Percentiles rank a stretch among this genome's conserved stretches.
Evolutionary conservation across 2,113 vertebrate genomes (phyloP).

Genomic region (Amia ocellicauda): DNA sequence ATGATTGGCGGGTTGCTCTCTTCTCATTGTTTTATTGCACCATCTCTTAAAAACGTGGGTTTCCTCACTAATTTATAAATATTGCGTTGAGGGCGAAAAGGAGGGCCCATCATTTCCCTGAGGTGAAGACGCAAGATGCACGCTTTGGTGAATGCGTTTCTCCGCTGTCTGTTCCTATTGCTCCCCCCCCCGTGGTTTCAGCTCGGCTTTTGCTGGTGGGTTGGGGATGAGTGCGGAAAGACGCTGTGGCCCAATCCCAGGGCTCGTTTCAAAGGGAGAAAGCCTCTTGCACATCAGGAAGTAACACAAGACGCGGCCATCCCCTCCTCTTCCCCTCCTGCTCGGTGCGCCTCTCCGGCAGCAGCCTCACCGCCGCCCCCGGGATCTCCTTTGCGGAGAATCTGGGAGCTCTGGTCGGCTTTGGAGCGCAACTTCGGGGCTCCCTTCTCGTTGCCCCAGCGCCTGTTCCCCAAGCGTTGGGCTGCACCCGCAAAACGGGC

Average conservation of each 20-base stretch:
- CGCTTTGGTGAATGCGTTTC: conserved; percentile 60
- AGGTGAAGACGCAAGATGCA: conserved; percentile 41
- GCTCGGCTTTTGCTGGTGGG: conserved; percentile 63
- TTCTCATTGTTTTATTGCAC: conserved; percentile 40
- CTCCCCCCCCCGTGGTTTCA: conserved; percentile 65
- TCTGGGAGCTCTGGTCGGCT: conserved; percentile 65
- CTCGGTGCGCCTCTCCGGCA: conserved; percentile 57
- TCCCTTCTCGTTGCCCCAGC: conserved; percentile 47
- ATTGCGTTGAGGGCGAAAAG: not conserved
- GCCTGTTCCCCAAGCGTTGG: conserved; percentile 45
- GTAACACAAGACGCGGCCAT: conserved; percentile 52
- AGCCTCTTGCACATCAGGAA: conserved; percentile 74
- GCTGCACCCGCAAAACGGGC: conserved; percentile 36
- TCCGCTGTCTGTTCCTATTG: conserved; percentile 64
- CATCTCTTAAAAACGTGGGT: conserved; percentile 44
- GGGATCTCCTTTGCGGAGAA: conserved; percentile 54
- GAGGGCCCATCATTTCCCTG: conserved; percentile 4
- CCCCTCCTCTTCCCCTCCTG: conserved; percentile 40
- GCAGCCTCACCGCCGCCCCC: conserved; percentile 51
- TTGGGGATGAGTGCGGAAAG: conserved; percentile 55
- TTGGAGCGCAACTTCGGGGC: conserved; percentile 63
- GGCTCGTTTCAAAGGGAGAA: conserved; percentile 60
- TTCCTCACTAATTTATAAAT: conserved; percentile 40
- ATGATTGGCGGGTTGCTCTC: conserved; percentile 27
- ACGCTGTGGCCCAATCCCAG: conserved; percentile 65